phyloP scores from a whole-genome alignment of 2,888 invertebrate species.

The Brachypalpus laphriformis region DNA sequence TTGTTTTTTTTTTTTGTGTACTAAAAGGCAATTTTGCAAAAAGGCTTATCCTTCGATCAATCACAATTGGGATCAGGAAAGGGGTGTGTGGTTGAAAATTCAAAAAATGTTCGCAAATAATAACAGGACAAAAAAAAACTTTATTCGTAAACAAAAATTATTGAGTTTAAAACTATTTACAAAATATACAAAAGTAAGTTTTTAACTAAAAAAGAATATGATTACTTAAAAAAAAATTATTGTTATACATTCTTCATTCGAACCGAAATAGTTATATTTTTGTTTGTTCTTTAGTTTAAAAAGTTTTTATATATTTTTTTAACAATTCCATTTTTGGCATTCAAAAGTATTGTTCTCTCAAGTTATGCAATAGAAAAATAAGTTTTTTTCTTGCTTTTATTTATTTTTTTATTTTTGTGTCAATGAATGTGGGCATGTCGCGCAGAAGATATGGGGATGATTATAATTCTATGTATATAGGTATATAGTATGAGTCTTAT shows the following conservation, averaged over 20 bases:
- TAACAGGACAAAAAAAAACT: not conserved
- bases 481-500: slow-evolving; percentile 62
- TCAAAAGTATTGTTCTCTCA: slow-evolving; percentile 54
- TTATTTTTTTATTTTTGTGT: no score
- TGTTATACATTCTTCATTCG: slow-evolving; percentile 28
- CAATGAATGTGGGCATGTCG: slow-evolving; percentile 15
- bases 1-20: slow-evolving; percentile 48
- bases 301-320: slow-evolving; percentile 13
- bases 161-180: slow-evolving; percentile 57
- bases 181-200: slow-evolving; percentile 38
- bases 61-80: slow-evolving; percentile 48
- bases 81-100: slow-evolving; percentile 39
- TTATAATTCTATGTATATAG: slow-evolving; percentile 52
- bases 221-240: not conserved
- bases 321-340: slow-evolving; percentile 73
- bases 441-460: slow-evolving; percentile 46
- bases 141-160: slow-evolving; percentile 1
- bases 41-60: slow-evolving; percentile 67
- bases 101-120: slow-evolving; percentile 21
- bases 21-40: slow-evolving; percentile 71
- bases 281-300: slow-evolving; percentile 11
- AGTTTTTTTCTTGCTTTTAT: slow-evolving; percentile 1
- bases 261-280: slow-evolving; percentile 20
- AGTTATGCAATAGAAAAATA: slow-evolving; percentile 57
- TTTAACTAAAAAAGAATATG: slow-evolving; percentile 14